phyloP scores from a whole-genome alignment of 2,888 invertebrate species.

The Antheraea yamamai region DNA sequence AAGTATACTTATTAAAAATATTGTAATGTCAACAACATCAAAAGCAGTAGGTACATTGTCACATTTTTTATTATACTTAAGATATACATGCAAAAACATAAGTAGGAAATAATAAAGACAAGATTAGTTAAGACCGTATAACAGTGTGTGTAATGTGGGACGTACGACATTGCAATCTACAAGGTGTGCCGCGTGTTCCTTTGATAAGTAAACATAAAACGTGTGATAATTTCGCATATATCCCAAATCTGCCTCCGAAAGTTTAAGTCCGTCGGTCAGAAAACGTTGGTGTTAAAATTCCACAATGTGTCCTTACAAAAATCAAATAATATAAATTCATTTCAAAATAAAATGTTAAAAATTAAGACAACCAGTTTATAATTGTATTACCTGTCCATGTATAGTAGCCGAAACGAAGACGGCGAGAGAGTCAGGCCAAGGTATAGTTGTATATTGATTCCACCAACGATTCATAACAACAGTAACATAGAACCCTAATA shows the following conservation, averaged over 20 bases:
- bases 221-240: constrained; percentile 10
- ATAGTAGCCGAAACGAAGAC: constrained; percentile 93
- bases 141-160: constrained; percentile 4
- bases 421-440: constrained; percentile 93
- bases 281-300: not conserved
- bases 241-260: not conserved
- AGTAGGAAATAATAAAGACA: constrained; percentile 17
- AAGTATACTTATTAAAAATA: constrained; percentile 8
- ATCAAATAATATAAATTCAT: not conserved
- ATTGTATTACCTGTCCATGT: constrained; percentile 85
- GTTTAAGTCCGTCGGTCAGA: not conserved
- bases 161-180: not conserved
- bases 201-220: not conserved
- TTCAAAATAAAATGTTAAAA: not conserved
- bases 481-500: constrained; percentile 96
- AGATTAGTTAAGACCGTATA: constrained; percentile 14
- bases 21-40: constrained; percentile 14
- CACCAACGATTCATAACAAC: constrained; percentile 97
- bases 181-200: constrained; percentile 6
- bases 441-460: constrained; percentile 91
- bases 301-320: constrained; percentile 8
- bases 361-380: constrained; percentile 1
- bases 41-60: constrained; percentile 11
- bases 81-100: constrained; percentile 17
- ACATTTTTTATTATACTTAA: constrained; percentile 11